A percentile compares a stretch with the other conserved stretches of the same genome.
These are phyloP conservation scores for Autographa gamma DNA, from an alignment of 2,888 invertebrate genomes.

Conservation along the genomic window DNA sequence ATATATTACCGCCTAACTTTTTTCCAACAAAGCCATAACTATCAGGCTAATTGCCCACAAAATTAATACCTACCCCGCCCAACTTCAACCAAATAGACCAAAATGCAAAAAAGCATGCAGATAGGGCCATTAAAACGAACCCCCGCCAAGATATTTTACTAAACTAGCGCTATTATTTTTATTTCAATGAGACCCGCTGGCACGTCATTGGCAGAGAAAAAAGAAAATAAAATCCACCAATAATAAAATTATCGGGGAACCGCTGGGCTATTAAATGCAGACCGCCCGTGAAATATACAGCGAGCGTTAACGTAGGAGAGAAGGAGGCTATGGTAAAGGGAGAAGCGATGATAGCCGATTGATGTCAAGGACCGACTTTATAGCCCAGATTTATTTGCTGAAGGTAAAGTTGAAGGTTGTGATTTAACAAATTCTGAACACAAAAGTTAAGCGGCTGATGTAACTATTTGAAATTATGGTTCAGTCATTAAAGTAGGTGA, in stretches of 20 bases:
- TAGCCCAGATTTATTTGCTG: conserved; percentile 16
- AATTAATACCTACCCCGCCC: conserved; percentile 54
- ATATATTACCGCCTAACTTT: neutral
- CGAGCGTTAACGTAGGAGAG: conserved; percentile 62
- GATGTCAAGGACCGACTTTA: conserved; percentile 14
- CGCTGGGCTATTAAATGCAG: conserved; percentile 86
- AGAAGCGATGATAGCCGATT: conserved; percentile 42
- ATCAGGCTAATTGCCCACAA: conserved; percentile 54
- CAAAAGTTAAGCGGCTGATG: neutral
- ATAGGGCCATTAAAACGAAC: conserved; percentile 62
- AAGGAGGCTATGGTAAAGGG: conserved; percentile 46
- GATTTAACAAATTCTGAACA: neutral
- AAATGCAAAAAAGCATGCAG: conserved; percentile 58
- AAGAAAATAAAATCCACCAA: conserved; percentile 79
- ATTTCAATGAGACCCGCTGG: conserved; percentile 74
- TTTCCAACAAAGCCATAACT: conserved; percentile 50
- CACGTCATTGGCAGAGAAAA: conserved; percentile 79
- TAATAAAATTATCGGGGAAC: conserved; percentile 88
- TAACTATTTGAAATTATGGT: neutral
- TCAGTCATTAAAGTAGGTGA: neutral
- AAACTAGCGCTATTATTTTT: conserved; percentile 77
- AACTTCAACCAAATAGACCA: conserved; percentile 59
- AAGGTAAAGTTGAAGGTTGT: neutral
- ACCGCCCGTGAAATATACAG: conserved; percentile 85
- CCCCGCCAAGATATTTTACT: conserved; percentile 71